Percentiles rank a stretch among this genome's conserved stretches.
These are phyloP conservation scores for Drosophila kepulauana DNA, from an alignment of 1,140 invertebrate genomes.

Conservation along the genomic window DNA sequence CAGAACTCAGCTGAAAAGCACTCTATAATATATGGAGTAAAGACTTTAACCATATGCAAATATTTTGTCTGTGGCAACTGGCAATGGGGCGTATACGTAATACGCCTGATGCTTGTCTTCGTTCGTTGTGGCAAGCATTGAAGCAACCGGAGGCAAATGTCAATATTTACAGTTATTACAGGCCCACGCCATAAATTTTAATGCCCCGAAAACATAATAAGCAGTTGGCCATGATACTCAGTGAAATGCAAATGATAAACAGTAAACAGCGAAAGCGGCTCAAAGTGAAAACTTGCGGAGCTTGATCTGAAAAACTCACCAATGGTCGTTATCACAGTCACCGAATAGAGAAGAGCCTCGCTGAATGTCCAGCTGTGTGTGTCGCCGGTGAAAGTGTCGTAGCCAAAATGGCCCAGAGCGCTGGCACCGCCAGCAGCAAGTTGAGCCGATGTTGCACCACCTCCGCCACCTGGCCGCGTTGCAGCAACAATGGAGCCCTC, in stretches of 20 bases:
- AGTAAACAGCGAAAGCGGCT: slow-evolving; percentile 51
- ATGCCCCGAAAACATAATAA: slow-evolving; percentile 59
- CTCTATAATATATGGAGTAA: slow-evolving; percentile 15
- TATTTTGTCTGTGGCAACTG: slow-evolving; percentile 57
- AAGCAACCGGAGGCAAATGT: slow-evolving; percentile 43
- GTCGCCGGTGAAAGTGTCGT: slow-evolving; percentile 52
- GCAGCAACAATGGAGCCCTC: slow-evolving; percentile 91
- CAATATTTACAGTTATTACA: slow-evolving; percentile 72
- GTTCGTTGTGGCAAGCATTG: neutral
- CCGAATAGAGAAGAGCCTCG: slow-evolving; percentile 92
- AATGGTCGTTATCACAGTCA: slow-evolving; percentile 94
- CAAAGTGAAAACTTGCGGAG: slow-evolving; percentile 18
- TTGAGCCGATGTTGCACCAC: slow-evolving; percentile 25
- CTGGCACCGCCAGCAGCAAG: slow-evolving; percentile 40
- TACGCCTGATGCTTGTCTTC: slow-evolving; percentile 36
- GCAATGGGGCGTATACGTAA: slow-evolving; percentile 70
- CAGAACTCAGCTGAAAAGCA: slow-evolving; percentile 2
- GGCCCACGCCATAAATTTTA: slow-evolving; percentile 42
- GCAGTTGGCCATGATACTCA: slow-evolving; percentile 45
- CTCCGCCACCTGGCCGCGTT: slow-evolving; percentile 85
- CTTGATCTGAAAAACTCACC: slow-evolving; percentile 86
- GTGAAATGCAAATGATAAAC: slow-evolving; percentile 31
- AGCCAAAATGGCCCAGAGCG: slow-evolving; percentile 71
- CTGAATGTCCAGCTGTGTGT: slow-evolving; percentile 90
- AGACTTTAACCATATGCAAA: slow-evolving; percentile 69